These are phyloP conservation scores for Graptemys geographica DNA, from an alignment of 2,797 vertebrate species.

Conservation along the genomic window DNA sequence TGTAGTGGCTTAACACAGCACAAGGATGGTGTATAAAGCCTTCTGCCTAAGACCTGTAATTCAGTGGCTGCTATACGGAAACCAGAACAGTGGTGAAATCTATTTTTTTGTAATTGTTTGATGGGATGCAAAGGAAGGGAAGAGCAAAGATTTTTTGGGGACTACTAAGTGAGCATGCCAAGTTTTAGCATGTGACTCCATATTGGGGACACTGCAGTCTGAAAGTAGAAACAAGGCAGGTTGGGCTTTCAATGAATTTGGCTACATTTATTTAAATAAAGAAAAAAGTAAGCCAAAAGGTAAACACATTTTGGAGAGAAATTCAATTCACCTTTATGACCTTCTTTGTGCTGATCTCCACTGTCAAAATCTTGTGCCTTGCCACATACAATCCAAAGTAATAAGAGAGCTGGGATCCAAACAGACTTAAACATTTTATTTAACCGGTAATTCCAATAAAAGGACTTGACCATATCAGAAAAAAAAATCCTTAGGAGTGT, in stretches of 20 bases:
- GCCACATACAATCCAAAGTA: background rate
- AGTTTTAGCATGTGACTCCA: background rate
- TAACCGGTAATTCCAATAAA: slow-evolving; percentile 17
- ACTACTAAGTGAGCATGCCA: background rate
- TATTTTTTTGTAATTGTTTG: slow-evolving; percentile 32
- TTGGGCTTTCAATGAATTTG: slow-evolving; percentile 1
- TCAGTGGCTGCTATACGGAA: slow-evolving; percentile 6
- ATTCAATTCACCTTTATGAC: background rate
- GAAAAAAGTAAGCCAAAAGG: background rate
- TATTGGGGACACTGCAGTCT: background rate
- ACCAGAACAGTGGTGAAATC: slow-evolving; percentile 21
- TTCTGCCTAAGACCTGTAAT: slow-evolving; percentile 10
- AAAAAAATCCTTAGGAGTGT: slow-evolving; percentile 17
- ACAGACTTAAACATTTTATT: background rate
- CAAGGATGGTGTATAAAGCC: slow-evolving; percentile 1
- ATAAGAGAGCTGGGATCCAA: background rate
- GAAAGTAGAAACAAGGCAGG: slow-evolving; percentile 24
- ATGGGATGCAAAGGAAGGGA: slow-evolving; percentile 21
- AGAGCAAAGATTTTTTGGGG: slow-evolving; percentile 8
- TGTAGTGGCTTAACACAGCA: background rate
- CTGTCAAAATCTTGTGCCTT: background rate
- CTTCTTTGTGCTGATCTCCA: background rate
- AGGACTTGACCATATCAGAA: slow-evolving; percentile 8
- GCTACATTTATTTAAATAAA: background rate
- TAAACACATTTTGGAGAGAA: background rate